A percentile compares a stretch with the other conserved stretches of the same genome.
Conservation (phyloP, 2,113 vertebrate genomes). For the Hippolais icterina region DNA sequence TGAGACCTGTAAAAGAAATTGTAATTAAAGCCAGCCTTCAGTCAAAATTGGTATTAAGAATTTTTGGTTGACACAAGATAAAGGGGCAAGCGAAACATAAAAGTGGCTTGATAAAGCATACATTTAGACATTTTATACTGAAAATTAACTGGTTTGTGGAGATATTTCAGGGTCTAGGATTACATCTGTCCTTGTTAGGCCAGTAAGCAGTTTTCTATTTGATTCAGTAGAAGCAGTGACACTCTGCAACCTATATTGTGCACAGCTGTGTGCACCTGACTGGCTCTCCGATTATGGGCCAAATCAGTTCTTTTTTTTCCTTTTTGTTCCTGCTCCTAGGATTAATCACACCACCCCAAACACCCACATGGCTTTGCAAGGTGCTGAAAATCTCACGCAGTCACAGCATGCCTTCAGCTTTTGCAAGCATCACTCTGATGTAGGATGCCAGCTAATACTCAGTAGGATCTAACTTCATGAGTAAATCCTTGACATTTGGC, state of each 20-base stretch:
- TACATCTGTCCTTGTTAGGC: not conserved
- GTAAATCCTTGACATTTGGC: not conserved
- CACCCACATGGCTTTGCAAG: not conserved
- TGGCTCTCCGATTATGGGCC: not conserved
- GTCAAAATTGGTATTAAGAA: constrained; percentile 47
- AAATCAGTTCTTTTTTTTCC: not conserved
- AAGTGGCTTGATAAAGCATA: constrained; percentile 59
- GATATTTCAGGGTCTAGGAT: not conserved
- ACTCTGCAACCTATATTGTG: not conserved
- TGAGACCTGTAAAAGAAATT: constrained; percentile 67
- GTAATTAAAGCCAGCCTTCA: constrained; percentile 63
- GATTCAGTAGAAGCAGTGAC: not conserved
- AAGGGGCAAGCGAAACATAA: constrained; percentile 63
- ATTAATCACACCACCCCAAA: not conserved
- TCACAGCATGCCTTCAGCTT: not conserved
- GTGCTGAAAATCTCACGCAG: not conserved
- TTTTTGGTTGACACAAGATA: constrained; percentile 66
- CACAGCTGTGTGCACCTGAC: not conserved
- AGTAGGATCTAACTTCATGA: not conserved
- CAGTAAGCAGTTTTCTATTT: constrained; percentile 1
- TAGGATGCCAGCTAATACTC: not conserved
- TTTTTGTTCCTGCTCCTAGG: not conserved
- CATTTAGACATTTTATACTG: constrained; percentile 48
- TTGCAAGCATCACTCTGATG: not conserved
- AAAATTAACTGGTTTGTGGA: constrained; percentile 26